A percentile compares a stretch with the other conserved stretches of the same genome.
Conservation (phyloP, 2,888 invertebrate genomes). For the Hylaea fasciaria region DNA sequence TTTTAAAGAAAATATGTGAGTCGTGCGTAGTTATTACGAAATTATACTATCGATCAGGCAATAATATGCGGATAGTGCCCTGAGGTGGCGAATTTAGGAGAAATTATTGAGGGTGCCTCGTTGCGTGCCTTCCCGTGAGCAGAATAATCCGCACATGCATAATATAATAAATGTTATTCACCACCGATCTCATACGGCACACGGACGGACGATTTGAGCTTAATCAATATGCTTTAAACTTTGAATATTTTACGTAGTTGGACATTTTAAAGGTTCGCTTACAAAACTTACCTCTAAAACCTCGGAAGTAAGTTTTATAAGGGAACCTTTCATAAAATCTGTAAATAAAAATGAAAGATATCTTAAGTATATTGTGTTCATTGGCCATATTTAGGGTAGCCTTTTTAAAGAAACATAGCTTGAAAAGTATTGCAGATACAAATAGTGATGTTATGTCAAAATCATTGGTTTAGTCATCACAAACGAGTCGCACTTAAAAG, state of each 20-base stretch:
- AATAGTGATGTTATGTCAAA: no score
- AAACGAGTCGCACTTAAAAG: background rate
- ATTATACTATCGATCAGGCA: slow-evolving; percentile 81
- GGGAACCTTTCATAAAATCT: no score
- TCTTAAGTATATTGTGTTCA: no score
- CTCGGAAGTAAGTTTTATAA: no score
- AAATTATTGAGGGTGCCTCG: slow-evolving; percentile 72
- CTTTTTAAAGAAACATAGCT: no score
- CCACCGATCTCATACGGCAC: slow-evolving; percentile 72
- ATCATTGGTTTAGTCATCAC: background rate
- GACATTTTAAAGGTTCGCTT: slow-evolving; percentile 14
- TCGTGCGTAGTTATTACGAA: slow-evolving; percentile 72
- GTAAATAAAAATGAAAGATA: background rate
- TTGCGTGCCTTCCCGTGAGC: slow-evolving; percentile 74
- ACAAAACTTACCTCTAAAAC: slow-evolving; percentile 3
- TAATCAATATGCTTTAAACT: slow-evolving; percentile 26
- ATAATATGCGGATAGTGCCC: slow-evolving; percentile 76
- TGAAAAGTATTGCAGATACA: no score
- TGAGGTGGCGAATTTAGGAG: slow-evolving; percentile 78
- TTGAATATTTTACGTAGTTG: slow-evolving; percentile 15
- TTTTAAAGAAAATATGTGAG: slow-evolving; percentile 64
- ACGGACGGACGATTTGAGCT: slow-evolving; percentile 41
- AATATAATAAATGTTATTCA: slow-evolving; percentile 72
- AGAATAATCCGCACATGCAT: slow-evolving; percentile 67
- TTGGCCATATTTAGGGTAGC: background rate